Evolutionary conservation across 1,140 invertebrate species (phyloP), one percentile per base, ranked within the genome.

Genomic region (Drosophila pectinifera): DNA sequence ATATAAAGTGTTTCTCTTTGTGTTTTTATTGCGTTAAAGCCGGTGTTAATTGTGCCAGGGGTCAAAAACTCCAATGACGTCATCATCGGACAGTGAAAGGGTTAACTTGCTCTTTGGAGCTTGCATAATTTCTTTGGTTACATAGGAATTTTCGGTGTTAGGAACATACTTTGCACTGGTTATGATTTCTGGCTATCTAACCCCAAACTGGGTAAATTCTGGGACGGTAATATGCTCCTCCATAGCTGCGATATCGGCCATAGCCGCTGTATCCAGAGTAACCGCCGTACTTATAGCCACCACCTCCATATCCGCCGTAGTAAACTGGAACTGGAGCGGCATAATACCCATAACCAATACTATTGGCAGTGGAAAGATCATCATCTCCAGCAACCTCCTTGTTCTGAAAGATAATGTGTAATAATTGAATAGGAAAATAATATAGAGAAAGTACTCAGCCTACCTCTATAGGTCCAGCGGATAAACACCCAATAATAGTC

Each of bases 41-140:
- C 49, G 68, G 69, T 77, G 73, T 83, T 83, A 83, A 80, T 78
- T 86, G 74, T 61, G 70, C 45, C 68, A 75, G 69, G 78, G 82
- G 82, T 86, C 82, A 86, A 86, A 81, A 74, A 53, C 82, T 75
- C 49, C 64, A 58, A 49, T 86, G 74, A 86, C 78, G 78, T 85
- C 81, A 85, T 45, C 8, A 49, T 64, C 22, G 59, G 67, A 58
- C 79, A 76, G 62, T 64, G 74, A 82, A 82, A 82, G 69, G 74
- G 39, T 62, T 77, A 28, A 53, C 14, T 16, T 46, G 26, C 16
- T 45, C 51, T 20, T 20, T 14, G 42, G 38, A 54, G 56, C 34
- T 65, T 73, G 49, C 48, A 56, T 45, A 55, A 39, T 61, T 78
- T 78, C 69, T 78, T 78, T 78, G 58, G 55, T 64, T 54, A 55